Conservation (phyloP, 1,140 invertebrate genomes). For the Drosophila yakuba region DNA sequence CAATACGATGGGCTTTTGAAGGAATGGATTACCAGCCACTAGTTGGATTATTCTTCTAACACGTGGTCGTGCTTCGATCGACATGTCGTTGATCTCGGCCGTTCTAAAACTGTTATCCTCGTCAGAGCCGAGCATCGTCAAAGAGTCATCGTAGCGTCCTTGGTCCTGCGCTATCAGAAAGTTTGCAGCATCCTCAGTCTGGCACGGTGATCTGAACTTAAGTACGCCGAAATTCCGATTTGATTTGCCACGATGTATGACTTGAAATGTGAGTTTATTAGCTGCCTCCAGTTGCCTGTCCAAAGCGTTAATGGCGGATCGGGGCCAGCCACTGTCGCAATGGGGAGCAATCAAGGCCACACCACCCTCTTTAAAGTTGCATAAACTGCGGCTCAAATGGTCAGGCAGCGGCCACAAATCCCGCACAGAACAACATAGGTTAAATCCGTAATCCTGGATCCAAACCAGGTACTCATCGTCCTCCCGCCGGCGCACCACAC, state of each 20-base stretch:
- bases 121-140: neutral
- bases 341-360: constrained; percentile 21
- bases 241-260: neutral
- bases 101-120: neutral
- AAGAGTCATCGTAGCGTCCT: neutral
- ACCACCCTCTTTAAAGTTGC: constrained; percentile 15
- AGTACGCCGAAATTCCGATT: constrained; percentile 32
- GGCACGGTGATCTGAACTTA: neutral
- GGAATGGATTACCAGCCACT: neutral
- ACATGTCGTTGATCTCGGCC: constrained; percentile 30
- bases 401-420: constrained; percentile 45
- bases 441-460: constrained; percentile 53
- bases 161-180: constrained; percentile 15
- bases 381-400: neutral
- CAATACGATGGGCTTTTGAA: neutral
- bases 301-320: neutral
- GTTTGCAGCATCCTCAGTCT: constrained; percentile 1
- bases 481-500: constrained; percentile 2
- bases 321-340: constrained; percentile 15
- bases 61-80: neutral
- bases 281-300: constrained; percentile 16
- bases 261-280: neutral
- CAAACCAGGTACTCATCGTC: constrained; percentile 41
- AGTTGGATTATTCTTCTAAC: constrained; percentile 7
- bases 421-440: constrained; percentile 8